Evolutionary conservation across 2,113 vertebrate genomes (phyloP).

Genomic region (Lophius piscatorius): DNA sequence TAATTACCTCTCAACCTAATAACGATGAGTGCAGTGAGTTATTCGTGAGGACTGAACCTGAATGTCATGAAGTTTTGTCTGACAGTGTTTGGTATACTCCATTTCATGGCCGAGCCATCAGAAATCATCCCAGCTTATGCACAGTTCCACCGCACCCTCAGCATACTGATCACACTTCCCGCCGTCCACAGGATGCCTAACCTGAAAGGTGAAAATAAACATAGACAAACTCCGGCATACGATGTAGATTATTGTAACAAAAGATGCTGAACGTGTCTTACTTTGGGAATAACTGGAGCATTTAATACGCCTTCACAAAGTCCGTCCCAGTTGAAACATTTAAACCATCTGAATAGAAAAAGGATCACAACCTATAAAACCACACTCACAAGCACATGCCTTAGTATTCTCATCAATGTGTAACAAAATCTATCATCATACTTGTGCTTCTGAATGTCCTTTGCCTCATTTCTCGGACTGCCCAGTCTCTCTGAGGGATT

Average conservation of each 20-base stretch:
- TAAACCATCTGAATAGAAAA: slow-evolving; percentile 77
- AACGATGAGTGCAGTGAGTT: slow-evolving; percentile 14
- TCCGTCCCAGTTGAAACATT: slow-evolving; percentile 80
- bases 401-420: slow-evolving; percentile 4
- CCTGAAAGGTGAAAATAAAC: slow-evolving; percentile 49
- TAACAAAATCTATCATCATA: slow-evolving; percentile 57
- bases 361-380: slow-evolving; percentile 21
- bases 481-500: slow-evolving; percentile 80
- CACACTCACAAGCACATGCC: neutral
- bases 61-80: neutral
- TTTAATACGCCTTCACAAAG: slow-evolving; percentile 66
- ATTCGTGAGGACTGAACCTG: slow-evolving; percentile 21
- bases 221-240: neutral
- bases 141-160: slow-evolving; percentile 42
- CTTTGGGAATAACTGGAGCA: slow-evolving; percentile 71
- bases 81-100: neutral
- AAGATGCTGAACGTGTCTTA: slow-evolving; percentile 55
- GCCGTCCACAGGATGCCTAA: slow-evolving; percentile 45
- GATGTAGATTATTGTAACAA: neutral
- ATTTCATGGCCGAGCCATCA: slow-evolving; percentile 45
- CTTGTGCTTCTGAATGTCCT: slow-evolving; percentile 82
- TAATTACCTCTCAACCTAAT: too few relatives aligned
- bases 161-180: slow-evolving; percentile 37
- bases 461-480: slow-evolving; percentile 74
- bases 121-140: slow-evolving; percentile 76